Percentiles rank a stretch among this genome's conserved stretches.
phyloP scores from a whole-genome alignment of 2,797 vertebrate species.

The Catostomus latipinnis region DNA sequence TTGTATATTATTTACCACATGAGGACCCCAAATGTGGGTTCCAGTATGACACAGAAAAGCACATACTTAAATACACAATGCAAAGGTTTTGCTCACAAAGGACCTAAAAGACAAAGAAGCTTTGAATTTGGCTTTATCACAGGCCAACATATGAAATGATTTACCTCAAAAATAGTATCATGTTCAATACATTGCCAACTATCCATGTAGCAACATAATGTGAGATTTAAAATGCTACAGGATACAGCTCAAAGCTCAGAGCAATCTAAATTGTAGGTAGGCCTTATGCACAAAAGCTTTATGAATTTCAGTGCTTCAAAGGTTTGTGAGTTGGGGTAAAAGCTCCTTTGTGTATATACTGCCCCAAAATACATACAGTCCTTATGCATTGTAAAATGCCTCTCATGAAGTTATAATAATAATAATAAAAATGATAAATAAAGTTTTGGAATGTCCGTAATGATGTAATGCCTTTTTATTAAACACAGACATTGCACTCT shows the following conservation, averaged over 20 bases:
- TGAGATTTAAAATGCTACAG: neutral
- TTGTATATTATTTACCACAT: conserved; percentile 85
- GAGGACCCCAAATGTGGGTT: conserved; percentile 85
- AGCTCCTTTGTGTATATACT: conserved; percentile 8
- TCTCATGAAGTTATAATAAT: neutral
- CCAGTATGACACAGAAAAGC: conserved; percentile 69
- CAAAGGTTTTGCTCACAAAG: conserved; percentile 29
- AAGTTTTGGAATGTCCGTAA: neutral
- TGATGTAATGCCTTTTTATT: conserved; percentile 28
- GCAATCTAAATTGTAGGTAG: conserved; percentile 13
- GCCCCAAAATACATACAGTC: neutral
- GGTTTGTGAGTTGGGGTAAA: conserved; percentile 5
- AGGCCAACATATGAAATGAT: conserved; percentile 28
- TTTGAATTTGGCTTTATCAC: conserved; percentile 37
- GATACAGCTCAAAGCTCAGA: neutral
- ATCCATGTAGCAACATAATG: no score
- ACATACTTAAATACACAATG: conserved; percentile 33
- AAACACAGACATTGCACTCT: conserved; percentile 32
- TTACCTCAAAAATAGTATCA: conserved; percentile 20
- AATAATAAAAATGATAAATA: neutral
- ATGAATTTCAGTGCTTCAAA: neutral
- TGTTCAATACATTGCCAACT: neutral
- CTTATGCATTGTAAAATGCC: neutral
- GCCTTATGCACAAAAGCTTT: neutral
- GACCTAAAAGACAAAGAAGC: conserved; percentile 37